Conservation (phyloP, 1,140 invertebrate genomes). For the Drosophila willistoni region DNA sequence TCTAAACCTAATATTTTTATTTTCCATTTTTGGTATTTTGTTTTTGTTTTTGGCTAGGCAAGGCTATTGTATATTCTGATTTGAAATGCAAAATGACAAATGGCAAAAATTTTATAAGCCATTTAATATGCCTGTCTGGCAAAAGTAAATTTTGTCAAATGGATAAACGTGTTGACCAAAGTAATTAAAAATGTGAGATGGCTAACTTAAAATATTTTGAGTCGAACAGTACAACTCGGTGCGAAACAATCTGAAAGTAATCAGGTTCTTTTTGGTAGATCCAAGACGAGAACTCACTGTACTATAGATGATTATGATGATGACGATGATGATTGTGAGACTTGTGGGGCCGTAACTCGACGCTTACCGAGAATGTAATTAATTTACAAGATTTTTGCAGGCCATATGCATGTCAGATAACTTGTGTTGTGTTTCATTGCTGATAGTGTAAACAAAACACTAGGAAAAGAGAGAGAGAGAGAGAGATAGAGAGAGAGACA, state of each 20-base stretch:
- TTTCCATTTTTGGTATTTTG: no score
- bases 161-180: neutral
- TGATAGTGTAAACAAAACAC: conserved; percentile 32
- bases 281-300: neutral
- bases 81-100: conserved; percentile 1
- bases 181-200: conserved; percentile 9
- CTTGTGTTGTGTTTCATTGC: conserved; percentile 33
- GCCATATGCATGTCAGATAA: conserved; percentile 19
- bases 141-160: conserved; percentile 25
- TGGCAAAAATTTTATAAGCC: neutral
- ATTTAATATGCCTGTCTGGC: conserved; percentile 6
- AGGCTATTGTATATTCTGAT: conserved; percentile 12
- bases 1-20: neutral
- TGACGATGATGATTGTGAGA: neutral
- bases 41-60: neutral
- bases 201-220: neutral
- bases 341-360: conserved; percentile 18
- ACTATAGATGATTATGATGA: neutral
- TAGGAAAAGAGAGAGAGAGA: no score
- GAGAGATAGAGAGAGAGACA: no score
- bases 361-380: conserved; percentile 54
- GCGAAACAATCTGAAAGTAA: neutral
- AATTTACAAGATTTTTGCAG: conserved; percentile 31
- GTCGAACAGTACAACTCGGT: neutral
- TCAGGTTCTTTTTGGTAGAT: neutral